Evolutionary conservation across 2,797 vertebrate species (phyloP).

Genomic region (Sebastes variabilis): DNA sequence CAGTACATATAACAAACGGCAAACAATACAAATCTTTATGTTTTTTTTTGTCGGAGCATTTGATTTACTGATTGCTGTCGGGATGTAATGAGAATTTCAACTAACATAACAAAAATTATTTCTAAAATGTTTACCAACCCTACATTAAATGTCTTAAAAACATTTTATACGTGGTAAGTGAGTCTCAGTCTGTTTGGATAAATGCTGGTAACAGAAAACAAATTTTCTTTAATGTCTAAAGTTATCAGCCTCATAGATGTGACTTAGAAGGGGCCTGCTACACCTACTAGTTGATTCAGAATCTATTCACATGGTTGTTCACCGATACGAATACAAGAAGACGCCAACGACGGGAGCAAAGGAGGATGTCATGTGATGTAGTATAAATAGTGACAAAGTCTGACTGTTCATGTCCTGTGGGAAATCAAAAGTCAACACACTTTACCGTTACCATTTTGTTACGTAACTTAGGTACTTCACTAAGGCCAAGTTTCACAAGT

Average conservation of each 20-base stretch:
- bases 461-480: background rate
- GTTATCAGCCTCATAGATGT: background rate
- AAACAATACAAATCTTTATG: background rate
- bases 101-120: no score
- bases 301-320: background rate
- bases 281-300: background rate
- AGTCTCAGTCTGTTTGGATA: background rate
- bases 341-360: background rate
- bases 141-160: background rate
- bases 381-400: no score
- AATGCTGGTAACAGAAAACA: background rate
- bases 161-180: background rate
- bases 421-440: background rate
- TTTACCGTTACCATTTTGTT: background rate
- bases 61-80: no score
- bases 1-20: background rate
- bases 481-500: background rate
- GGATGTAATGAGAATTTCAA: no score
- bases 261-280: background rate
- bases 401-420: background rate
- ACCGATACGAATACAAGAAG: background rate
- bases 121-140: no score
- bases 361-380: background rate
- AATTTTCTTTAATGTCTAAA: background rate
- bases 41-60: no score